phyloP scores from a whole-genome alignment of 2,113 vertebrate species.

The Platichthys stellatus region DNA sequence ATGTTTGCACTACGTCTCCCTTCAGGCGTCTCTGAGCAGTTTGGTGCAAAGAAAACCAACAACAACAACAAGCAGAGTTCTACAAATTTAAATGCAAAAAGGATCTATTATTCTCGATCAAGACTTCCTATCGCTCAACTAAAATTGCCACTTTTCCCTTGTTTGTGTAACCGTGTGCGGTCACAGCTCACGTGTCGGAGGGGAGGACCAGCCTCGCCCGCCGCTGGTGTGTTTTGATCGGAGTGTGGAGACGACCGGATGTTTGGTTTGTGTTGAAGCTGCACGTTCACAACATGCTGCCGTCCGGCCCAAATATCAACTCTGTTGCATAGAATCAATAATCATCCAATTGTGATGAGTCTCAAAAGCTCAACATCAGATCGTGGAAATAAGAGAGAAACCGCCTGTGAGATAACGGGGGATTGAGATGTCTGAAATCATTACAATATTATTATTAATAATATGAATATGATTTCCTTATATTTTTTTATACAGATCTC shows the following conservation, averaged over 20 bases:
- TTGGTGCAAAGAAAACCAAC: slow-evolving; percentile 49
- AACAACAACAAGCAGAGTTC: slow-evolving; percentile 14
- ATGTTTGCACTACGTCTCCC: slow-evolving; percentile 29
- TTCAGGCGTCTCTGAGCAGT: slow-evolving; percentile 24
- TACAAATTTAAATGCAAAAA: slow-evolving; percentile 1
- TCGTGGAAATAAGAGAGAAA: background rate
- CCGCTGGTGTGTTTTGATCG: slow-evolving; percentile 3
- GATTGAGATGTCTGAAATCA: background rate
- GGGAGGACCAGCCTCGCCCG: slow-evolving; percentile 72
- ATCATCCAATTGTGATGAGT: slow-evolving; percentile 7
- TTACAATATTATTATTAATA: background rate
- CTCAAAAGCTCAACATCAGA: background rate
- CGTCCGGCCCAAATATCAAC: background rate
- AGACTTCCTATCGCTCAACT: slow-evolving; percentile 30
- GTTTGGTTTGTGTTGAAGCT: slow-evolving; percentile 32
- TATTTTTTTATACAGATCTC: background rate
- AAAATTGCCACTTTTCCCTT: slow-evolving; percentile 77
- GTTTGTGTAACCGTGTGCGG: slow-evolving; percentile 41
- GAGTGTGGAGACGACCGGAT: slow-evolving; percentile 24
- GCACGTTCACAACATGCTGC: slow-evolving; percentile 1
- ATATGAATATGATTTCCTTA: background rate
- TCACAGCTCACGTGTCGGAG: background rate
- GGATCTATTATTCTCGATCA: slow-evolving; percentile 30
- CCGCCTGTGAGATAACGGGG: background rate
- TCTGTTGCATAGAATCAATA: slow-evolving; percentile 60